Conservation (phyloP, 2,888 invertebrate species). For the Ommatoiulus sabulosus region DNA sequence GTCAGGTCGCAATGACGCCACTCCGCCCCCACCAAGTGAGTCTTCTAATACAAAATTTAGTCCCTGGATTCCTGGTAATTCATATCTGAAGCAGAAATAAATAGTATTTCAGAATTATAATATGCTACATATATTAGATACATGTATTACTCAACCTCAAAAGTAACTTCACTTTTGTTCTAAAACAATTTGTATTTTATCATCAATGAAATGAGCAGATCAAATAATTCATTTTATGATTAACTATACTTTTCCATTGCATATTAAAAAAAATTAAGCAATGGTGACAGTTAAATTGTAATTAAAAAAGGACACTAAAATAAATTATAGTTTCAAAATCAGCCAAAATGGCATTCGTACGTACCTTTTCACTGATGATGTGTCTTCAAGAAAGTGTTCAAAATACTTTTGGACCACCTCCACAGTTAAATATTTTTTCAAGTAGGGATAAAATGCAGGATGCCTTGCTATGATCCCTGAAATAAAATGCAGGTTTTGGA, state of each 20-base stretch:
- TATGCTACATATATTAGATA: too few species aligned
- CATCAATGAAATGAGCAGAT: too few species aligned
- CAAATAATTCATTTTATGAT: too few species aligned
- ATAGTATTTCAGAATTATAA: too few species aligned
- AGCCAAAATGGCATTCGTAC: not conserved
- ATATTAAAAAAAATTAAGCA: too few species aligned
- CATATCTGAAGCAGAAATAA: slow-evolving; percentile 65
- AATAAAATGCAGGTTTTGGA: slow-evolving; percentile 48
- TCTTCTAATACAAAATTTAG: slow-evolving; percentile 70
- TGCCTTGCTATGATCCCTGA: slow-evolving; percentile 69
- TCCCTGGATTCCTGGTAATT: slow-evolving; percentile 69
- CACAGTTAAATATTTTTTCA: slow-evolving; percentile 67
- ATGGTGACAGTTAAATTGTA: too few species aligned
- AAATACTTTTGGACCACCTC: slow-evolving; percentile 68
- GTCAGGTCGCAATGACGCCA: slow-evolving; percentile 70
- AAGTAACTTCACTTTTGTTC: too few species aligned
- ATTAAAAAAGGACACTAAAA: not conserved
- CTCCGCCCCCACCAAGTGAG: slow-evolving; percentile 70
- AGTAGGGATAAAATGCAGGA: slow-evolving; percentile 67
- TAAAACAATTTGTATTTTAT: too few species aligned
- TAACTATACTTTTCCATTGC: too few species aligned
- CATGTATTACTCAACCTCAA: too few species aligned
- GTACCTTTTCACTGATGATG: slow-evolving; percentile 55
- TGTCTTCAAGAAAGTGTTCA: slow-evolving; percentile 66
- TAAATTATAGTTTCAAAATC: not conserved